A percentile compares a stretch with the other conserved stretches of the same genome.
These are phyloP conservation scores for Semaprochilodus insignis DNA, from an alignment of 2,797 vertebrate genomes.

Conservation along the genomic window DNA sequence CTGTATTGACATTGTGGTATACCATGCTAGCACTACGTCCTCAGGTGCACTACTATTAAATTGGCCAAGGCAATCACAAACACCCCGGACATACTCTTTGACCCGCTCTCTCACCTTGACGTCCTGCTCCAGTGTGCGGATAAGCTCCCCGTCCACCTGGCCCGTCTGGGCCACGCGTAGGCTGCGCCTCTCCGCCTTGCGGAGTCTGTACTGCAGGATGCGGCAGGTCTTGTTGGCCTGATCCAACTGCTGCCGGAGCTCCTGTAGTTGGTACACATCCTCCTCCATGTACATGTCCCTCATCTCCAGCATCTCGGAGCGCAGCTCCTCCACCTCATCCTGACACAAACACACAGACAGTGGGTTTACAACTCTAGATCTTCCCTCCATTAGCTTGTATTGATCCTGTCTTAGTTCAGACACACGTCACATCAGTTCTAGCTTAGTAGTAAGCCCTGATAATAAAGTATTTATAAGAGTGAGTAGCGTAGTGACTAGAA, in stretches of 20 bases:
- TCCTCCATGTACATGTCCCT: conserved; percentile 98
- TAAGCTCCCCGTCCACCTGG: conserved; percentile 94
- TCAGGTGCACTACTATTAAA: background rate
- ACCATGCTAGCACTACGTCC: background rate
- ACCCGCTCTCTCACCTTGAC: conserved; percentile 84
- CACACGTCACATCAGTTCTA: background rate
- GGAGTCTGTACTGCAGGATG: conserved; percentile 96
- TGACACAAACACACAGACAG: conserved; percentile 61
- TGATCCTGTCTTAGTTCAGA: background rate
- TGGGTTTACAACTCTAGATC: background rate
- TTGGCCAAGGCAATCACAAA: background rate
- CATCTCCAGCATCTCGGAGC: conserved; percentile 99
- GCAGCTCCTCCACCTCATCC: conserved; percentile 98
- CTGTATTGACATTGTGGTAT: background rate
- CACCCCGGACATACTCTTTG: background rate
- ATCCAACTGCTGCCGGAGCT: conserved; percentile 95
- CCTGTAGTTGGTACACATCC: conserved; percentile 96
- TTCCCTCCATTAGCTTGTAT: background rate
- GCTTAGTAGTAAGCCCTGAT: conserved; percentile 40
- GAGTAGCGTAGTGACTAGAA: conserved; percentile 36
- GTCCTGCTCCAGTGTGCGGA: conserved; percentile 93
- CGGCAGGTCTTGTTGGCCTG: conserved; percentile 98
- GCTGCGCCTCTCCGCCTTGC: conserved; percentile 95
- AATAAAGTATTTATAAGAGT: conserved; percentile 56
- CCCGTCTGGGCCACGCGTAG: conserved; percentile 93